These are phyloP conservation scores for Drosophila anceps DNA, from an alignment of 2,888 invertebrate genomes.

Conservation along the genomic window DNA sequence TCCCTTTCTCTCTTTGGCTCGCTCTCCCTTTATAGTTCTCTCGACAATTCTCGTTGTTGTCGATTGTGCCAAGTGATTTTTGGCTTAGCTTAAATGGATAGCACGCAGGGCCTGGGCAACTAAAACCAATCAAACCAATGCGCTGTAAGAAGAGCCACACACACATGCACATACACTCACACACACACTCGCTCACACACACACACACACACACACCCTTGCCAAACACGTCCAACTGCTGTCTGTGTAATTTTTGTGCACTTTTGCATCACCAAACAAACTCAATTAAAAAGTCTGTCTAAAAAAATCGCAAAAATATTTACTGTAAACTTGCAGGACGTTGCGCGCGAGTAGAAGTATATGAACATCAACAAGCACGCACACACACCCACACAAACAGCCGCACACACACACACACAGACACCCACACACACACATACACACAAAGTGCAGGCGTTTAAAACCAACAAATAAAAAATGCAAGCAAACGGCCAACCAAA, in stretches of 20 bases:
- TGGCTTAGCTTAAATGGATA: conserved; percentile 59
- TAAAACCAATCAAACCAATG: conserved; percentile 77
- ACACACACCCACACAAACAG: conserved; percentile 47
- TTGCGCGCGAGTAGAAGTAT: conserved; percentile 47
- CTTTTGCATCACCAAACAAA: conserved; percentile 81
- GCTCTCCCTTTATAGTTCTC: conserved; percentile 1
- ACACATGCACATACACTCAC: background rate
- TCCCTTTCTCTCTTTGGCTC: background rate
- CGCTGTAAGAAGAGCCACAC: conserved; percentile 34
- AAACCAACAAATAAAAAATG: conserved; percentile 79
- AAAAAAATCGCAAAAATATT: conserved; percentile 77
- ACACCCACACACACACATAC: conserved; percentile 11
- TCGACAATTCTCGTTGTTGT: conserved; percentile 29
- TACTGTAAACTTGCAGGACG: conserved; percentile 69
- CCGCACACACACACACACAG: conserved; percentile 36
- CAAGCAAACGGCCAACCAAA: conserved; percentile 76
- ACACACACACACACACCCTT: background rate
- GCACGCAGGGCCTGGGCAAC: conserved; percentile 25
- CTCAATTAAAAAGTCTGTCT: conserved; percentile 78
- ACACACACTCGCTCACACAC: background rate
- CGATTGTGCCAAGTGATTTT: conserved; percentile 71
- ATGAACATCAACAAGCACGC: conserved; percentile 62
- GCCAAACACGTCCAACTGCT: conserved; percentile 32
- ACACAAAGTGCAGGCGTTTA: conserved; percentile 75
- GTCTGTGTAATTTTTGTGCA: conserved; percentile 77